These are phyloP conservation scores for Netelia melanura DNA, from an alignment of 2,888 invertebrate species.

Conservation along the genomic window DNA sequence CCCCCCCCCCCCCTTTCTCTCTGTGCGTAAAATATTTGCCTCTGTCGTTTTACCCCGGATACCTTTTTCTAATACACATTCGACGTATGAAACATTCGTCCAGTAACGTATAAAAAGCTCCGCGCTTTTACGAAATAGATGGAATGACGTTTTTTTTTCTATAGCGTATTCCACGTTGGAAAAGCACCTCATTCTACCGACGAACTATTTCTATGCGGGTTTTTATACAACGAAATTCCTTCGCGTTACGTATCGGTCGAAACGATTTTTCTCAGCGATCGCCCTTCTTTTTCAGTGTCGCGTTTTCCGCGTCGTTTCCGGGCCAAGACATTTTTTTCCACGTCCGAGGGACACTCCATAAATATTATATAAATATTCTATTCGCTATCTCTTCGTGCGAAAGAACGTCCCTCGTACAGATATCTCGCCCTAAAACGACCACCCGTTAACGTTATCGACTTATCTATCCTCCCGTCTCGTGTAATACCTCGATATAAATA, in stretches of 20 bases:
- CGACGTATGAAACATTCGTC: no score
- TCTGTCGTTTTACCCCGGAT: no score
- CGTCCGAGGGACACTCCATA: background rate
- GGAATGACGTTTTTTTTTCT: background rate
- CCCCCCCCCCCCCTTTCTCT: no score
- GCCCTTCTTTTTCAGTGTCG: background rate
- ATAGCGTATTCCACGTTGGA: no score
- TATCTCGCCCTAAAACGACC: conserved; percentile 1
- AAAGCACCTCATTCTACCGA: no score
- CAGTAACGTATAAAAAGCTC: no score
- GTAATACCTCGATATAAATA: background rate
- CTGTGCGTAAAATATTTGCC: no score
- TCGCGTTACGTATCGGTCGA: no score
- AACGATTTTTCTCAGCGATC: conserved; percentile 18
- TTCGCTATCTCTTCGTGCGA: background rate
- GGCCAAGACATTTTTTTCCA: background rate
- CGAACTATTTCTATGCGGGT: no score
- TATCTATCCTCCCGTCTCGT: background rate
- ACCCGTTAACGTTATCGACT: background rate
- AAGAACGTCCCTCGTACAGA: background rate
- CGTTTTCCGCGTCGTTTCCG: background rate
- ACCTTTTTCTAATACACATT: no score
- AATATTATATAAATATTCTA: conserved; percentile 1
- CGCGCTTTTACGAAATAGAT: background rate
- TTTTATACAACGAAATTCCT: no score